A percentile compares a stretch with the other conserved stretches of the same genome.
Conservation (phyloP, 2,797 vertebrate genomes). For the Silurus aristotelis region DNA sequence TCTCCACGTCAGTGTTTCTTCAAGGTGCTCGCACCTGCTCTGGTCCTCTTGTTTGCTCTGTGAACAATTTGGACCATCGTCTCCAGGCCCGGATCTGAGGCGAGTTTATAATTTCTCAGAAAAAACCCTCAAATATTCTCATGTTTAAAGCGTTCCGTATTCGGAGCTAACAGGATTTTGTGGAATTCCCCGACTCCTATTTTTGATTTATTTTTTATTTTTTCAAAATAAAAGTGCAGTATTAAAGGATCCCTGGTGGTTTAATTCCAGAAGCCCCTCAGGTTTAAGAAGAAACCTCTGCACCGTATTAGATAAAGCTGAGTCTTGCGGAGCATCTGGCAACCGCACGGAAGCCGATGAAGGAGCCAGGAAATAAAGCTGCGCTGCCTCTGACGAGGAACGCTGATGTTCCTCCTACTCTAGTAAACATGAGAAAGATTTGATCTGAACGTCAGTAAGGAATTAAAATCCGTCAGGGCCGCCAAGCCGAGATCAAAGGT, state of each 20-base stretch:
- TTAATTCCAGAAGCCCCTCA: constrained; percentile 75
- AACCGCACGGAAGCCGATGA: constrained; percentile 54
- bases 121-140: constrained; percentile 72
- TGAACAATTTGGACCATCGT: constrained; percentile 61
- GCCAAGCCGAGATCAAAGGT: constrained; percentile 55
- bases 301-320: constrained; percentile 71
- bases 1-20: too few species aligned
- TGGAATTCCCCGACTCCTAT: constrained; percentile 80
- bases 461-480: constrained; percentile 23
- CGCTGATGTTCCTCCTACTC: constrained; percentile 48
- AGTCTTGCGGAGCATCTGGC: constrained; percentile 62
- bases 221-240: constrained; percentile 55
- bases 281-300: constrained; percentile 74
- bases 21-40: constrained; percentile 58
- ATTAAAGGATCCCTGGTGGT: constrained; percentile 69
- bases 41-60: constrained; percentile 59
- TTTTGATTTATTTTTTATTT: constrained; percentile 66
- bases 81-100: constrained; percentile 66
- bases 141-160: constrained; percentile 77
- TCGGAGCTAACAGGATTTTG: constrained; percentile 82
- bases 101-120: constrained; percentile 67
- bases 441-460: constrained; percentile 32
- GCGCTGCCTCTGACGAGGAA: constrained; percentile 55
- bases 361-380: constrained; percentile 60
- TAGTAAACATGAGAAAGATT: constrained; percentile 45